A percentile compares a stretch with the other conserved stretches of the same genome.
Evolutionary conservation across 2,797 vertebrate genomes (phyloP).

Genomic region (Anomalospiza imberbis): DNA sequence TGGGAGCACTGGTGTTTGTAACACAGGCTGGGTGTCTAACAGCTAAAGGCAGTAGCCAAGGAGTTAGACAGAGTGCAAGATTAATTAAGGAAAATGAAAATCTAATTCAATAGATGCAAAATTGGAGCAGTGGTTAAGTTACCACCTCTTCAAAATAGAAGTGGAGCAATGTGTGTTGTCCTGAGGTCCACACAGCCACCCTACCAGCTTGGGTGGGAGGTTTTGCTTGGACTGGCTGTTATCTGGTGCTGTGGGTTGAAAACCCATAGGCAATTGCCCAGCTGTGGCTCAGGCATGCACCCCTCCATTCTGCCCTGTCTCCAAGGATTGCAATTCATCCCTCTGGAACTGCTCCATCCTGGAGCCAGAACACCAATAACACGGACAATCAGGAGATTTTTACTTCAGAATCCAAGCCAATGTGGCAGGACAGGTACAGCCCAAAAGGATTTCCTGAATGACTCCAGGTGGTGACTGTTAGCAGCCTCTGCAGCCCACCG

Average conservation of each 20-base stretch:
- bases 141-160: background rate
- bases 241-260: background rate
- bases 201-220: too few relatives aligned
- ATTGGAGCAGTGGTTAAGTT: background rate
- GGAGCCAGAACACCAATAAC: fast-evolving
- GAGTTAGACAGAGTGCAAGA: background rate
- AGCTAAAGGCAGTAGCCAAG: background rate
- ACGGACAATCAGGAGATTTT: background rate
- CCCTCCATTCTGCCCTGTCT: fast-evolving
- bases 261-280: fast-evolving
- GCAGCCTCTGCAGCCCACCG: background rate
- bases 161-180: fast-evolving
- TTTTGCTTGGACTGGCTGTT: background rate
- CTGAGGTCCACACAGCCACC: background rate
- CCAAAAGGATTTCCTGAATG: background rate
- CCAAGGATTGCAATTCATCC: too few relatives aligned
- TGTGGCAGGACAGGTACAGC: fast-evolving
- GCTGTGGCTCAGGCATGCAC: background rate
- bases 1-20: background rate
- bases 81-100: background rate
- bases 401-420: background rate
- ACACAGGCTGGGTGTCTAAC: background rate
- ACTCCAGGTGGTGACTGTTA: background rate
- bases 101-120: background rate
- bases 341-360: fast-evolving